A percentile compares a stretch with the other conserved stretches of the same genome.
phyloP scores from a whole-genome alignment of 2,888 invertebrate species.

The Tetranychus piercei region DNA sequence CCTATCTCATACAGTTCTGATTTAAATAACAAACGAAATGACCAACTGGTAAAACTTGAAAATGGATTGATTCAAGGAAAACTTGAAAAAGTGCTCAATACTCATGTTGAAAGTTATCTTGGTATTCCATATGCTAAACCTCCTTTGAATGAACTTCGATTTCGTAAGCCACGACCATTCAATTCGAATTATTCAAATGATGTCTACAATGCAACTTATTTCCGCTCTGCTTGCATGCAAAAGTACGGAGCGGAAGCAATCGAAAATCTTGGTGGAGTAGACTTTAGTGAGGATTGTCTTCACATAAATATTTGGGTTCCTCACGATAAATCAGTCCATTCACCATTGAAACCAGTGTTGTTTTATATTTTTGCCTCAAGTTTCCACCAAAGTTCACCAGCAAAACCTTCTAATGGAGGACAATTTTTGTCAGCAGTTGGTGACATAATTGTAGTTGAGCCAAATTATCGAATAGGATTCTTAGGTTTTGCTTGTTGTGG shows the following conservation, averaged over 20 bases:
- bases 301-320: conserved; percentile 19
- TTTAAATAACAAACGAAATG: background rate
- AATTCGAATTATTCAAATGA: background rate
- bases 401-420: background rate
- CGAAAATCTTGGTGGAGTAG: background rate
- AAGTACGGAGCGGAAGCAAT: background rate
- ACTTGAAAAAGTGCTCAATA: background rate
- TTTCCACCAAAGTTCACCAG: background rate
- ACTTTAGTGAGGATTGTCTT: conserved; percentile 18
- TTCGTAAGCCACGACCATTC: background rate
- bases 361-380: background rate
- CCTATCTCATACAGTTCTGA: too few species aligned
- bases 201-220: background rate
- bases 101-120: background rate
- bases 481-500: background rate
- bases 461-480: background rate
- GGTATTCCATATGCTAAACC: background rate
- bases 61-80: background rate
- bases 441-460: background rate
- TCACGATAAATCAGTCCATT: background rate
- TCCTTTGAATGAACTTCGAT: background rate
- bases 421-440: background rate
- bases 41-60: background rate
- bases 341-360: background rate
- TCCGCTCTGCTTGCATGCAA: background rate